Base-by-base conservation (phyloP, 2,113 vertebrate species). In the Cebus imitator region DNA sequence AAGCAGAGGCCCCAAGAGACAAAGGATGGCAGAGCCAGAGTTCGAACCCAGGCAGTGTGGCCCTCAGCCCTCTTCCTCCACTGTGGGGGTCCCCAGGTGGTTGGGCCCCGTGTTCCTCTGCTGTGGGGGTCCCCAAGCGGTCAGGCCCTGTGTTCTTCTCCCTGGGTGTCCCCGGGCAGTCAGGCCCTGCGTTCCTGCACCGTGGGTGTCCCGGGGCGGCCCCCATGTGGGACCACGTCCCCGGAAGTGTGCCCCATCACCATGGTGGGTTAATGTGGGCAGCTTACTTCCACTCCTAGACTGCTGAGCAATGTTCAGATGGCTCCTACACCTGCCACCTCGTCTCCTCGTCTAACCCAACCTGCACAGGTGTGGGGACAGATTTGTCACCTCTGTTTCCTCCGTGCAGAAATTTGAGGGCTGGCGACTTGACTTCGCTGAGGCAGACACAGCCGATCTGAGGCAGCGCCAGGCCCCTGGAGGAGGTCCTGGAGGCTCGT, bases 81-180 rank as follows among this genome's bases (percentile, higher is more conserved):
- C 23, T 6, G 6, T 76, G 25, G 57, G 61, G 12, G 12, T 64
- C 5, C 27, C 61, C 0, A 6, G 61, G 52, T 25, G 35, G 30
- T 58, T 37, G 25, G 68, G 18, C 43, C 80, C 14, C 1, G 2
- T 17, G 91, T 50, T 43, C 58, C 57, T 66, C 50, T 66, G 32
- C 32, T 0, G 13, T 76, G 25, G 57, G 61, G 27, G 11, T 6
- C 2, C 27, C 27, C 2, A 30, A 2, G 27, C 5, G 0, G 61
- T 64, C 2, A 6, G 0, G 61, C 61, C 61, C 0, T 2, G 5
- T 0, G 5, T 64, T 30, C 61, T 27, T 64, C 0, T 2, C 58
- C 25, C 0, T 30, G 25, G 58, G 11, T 10, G 10, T 5, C 23
- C 58, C 25, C 0, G 9, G 58, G 25, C 0, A 0, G 58, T 27